Conservation (phyloP, 2,888 invertebrate genomes). For the Ectemnius lituratus region DNA sequence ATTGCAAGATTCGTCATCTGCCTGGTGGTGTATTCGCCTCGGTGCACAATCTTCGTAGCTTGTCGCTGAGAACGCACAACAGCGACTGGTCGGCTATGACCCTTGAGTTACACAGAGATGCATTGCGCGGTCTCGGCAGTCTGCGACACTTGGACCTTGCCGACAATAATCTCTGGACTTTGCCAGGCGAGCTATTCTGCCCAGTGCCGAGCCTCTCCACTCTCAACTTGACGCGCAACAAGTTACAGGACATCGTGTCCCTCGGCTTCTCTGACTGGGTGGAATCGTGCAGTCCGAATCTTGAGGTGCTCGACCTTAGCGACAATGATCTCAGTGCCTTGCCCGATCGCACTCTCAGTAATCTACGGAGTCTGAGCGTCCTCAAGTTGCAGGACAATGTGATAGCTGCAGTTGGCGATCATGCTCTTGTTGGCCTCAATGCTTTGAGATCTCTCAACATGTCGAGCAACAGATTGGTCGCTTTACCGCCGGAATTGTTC, state of each 20-base stretch:
- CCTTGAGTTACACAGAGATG: constrained; percentile 86
- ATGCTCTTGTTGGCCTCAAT: constrained; percentile 85
- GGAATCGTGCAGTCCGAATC: constrained; percentile 84
- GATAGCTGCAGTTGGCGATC: constrained; percentile 86
- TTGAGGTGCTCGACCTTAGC: constrained; percentile 86
- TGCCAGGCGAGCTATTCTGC: constrained; percentile 86
- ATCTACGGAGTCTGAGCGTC: constrained; percentile 84
- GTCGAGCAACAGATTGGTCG: constrained; percentile 87
- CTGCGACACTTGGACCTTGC: constrained; percentile 85
- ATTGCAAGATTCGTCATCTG: constrained; percentile 87
- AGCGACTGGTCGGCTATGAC: constrained; percentile 90
- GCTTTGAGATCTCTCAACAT: constrained; percentile 86
- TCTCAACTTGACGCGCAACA: constrained; percentile 87
- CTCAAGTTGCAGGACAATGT: constrained; percentile 88
- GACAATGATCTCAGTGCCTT: constrained; percentile 85
- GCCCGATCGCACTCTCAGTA: constrained; percentile 85
- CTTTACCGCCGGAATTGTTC: constrained; percentile 88
- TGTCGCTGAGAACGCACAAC: constrained; percentile 87
- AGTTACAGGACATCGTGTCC: constrained; percentile 87
- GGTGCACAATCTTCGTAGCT: constrained; percentile 83
- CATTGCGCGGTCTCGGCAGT: constrained; percentile 84
- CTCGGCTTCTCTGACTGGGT: constrained; percentile 88
- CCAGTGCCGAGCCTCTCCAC: constrained; percentile 84
- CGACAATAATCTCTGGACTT: constrained; percentile 88
- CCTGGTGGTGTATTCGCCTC: constrained; percentile 85